Conservation (phyloP, 2,888 invertebrate species). For the Dusona sp. region DNA sequence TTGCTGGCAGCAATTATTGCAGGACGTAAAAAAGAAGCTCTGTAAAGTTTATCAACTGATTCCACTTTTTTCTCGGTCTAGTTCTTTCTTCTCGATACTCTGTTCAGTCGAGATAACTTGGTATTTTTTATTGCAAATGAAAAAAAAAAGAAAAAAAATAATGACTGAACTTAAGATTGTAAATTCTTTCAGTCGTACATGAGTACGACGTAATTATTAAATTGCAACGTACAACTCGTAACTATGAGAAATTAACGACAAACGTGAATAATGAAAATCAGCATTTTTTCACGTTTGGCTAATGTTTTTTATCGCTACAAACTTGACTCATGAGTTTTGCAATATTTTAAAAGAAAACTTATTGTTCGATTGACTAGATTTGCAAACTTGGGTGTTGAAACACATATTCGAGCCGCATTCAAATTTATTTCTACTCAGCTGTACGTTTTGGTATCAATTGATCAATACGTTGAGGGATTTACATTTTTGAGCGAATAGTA, state of each 20-base stretch:
- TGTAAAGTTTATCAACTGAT: background rate
- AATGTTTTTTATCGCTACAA: constrained; percentile 18
- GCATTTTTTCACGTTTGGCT: constrained; percentile 8
- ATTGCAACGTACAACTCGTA: background rate
- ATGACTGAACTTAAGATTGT: background rate
- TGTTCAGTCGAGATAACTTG: background rate
- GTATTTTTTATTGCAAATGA: constrained; percentile 8
- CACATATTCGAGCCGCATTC: background rate
- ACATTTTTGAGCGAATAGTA: background rate
- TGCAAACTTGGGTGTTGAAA: background rate
- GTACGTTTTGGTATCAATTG: background rate
- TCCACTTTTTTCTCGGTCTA: background rate
- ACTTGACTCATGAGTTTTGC: constrained; percentile 6
- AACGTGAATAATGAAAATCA: constrained; percentile 6
- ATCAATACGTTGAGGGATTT: background rate
- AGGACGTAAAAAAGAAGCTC: background rate
- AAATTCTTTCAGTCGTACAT: constrained; percentile 8
- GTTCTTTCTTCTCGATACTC: constrained; percentile 1
- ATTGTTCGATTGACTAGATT: background rate
- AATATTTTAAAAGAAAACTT: background rate
- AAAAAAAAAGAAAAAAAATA: too few species aligned
- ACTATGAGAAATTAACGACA: constrained; percentile 1
- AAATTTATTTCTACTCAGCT: background rate
- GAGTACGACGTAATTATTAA: constrained; percentile 4
- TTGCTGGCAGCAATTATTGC: background rate